These are phyloP conservation scores for Parotocinclus haroldoi DNA, from an alignment of 2,797 vertebrate species.

Conservation along the genomic window DNA sequence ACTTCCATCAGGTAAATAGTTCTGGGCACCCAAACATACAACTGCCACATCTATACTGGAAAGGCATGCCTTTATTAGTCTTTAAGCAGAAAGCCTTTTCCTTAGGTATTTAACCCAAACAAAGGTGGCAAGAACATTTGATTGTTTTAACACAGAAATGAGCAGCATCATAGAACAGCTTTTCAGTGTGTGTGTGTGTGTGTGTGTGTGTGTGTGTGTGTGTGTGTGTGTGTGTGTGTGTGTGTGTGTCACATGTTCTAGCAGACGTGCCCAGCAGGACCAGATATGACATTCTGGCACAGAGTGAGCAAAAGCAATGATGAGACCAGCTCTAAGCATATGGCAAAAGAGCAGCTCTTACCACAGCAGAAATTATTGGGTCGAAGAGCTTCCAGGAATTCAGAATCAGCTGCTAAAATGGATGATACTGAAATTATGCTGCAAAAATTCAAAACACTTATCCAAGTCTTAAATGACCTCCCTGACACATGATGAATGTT, in stretches of 20 bases:
- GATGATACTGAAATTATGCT: slow-evolving; percentile 27
- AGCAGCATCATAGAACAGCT: slow-evolving; percentile 22
- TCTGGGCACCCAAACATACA: slow-evolving; percentile 22
- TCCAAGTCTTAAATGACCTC: neutral
- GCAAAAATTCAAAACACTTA: slow-evolving; percentile 21
- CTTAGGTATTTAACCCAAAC: neutral
- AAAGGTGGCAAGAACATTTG: slow-evolving; percentile 3
- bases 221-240: too few relatives aligned
- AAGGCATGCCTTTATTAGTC: neutral
- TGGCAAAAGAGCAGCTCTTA: slow-evolving; percentile 64
- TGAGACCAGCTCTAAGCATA: slow-evolving; percentile 66
- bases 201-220: slow-evolving; percentile 33
- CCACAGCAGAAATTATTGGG: slow-evolving; percentile 67
- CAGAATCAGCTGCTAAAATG: slow-evolving; percentile 54
- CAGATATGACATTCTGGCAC: slow-evolving; percentile 63
- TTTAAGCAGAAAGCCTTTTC: neutral
- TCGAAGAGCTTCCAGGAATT: slow-evolving; percentile 60
- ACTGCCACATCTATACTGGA: slow-evolving; percentile 10
- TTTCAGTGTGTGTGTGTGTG: slow-evolving; percentile 30
- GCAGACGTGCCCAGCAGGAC: slow-evolving; percentile 52
- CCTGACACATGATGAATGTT: neutral
- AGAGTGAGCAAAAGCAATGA: slow-evolving; percentile 59
- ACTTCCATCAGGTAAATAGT: too few relatives aligned
- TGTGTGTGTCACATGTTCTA: slow-evolving; percentile 42
- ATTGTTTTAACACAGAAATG: slow-evolving; percentile 9